Conservation (phyloP, 2,888 invertebrate genomes). For the Rhamnusium bicolor region DNA sequence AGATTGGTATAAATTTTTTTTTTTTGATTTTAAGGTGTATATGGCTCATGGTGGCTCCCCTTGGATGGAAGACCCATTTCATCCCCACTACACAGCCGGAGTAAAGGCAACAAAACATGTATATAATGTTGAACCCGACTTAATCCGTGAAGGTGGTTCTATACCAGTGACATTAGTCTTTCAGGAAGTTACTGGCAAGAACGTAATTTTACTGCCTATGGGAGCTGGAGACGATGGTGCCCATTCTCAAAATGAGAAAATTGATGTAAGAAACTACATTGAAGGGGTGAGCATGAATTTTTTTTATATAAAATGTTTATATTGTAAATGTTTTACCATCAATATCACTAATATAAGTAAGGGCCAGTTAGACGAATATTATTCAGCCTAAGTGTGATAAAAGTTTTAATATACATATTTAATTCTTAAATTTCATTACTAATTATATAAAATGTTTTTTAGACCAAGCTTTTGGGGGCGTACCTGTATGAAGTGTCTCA, state of each 20-base stretch:
- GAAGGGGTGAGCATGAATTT: slow-evolving; percentile 75
- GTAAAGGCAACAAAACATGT: slow-evolving; percentile 86
- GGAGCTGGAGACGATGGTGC: slow-evolving; percentile 98
- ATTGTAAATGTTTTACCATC: too few relatives aligned
- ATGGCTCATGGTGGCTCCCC: slow-evolving; percentile 81
- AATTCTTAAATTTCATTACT: too few relatives aligned
- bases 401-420: too few relatives aligned
- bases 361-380: too few relatives aligned
- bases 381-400: too few relatives aligned
- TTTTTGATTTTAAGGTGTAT: slow-evolving; percentile 47
- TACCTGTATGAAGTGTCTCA: slow-evolving; percentile 30
- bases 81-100: slow-evolving; percentile 94
- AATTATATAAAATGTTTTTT: too few relatives aligned
- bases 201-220: slow-evolving; percentile 94
- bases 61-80: slow-evolving; percentile 94
- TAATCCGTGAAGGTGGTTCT: slow-evolving; percentile 97
- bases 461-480: slow-evolving; percentile 29
- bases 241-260: slow-evolving; percentile 98
- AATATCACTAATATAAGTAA: too few relatives aligned
- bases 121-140: slow-evolving; percentile 91
- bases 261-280: slow-evolving; percentile 93
- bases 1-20: not conserved
- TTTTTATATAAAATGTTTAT: not conserved
- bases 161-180: slow-evolving; percentile 97
- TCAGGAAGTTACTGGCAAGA: slow-evolving; percentile 92